phyloP scores from a whole-genome alignment of 2,797 vertebrate species.

The Decapterus maruadsi region DNA sequence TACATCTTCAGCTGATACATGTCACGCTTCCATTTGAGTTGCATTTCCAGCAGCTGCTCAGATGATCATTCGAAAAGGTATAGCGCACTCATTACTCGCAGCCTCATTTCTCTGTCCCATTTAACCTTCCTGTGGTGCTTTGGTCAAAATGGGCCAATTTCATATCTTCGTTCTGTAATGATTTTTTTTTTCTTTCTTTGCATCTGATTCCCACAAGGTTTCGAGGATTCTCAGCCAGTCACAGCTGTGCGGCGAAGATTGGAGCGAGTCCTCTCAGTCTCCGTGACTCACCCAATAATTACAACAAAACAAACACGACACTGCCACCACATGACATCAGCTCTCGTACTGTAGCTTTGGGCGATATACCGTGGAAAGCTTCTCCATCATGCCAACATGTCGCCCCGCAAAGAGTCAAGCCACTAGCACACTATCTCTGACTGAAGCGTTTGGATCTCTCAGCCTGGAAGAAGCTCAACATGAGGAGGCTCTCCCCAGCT shows the following conservation, averaged over 20 bases:
- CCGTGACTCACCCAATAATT: neutral
- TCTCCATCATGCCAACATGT: constrained; percentile 4
- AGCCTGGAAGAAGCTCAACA: constrained; percentile 9
- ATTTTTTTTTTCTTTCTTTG: neutral
- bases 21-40: constrained; percentile 63
- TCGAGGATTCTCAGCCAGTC: neutral
- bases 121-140: constrained; percentile 63
- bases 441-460: constrained; percentile 17
- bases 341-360: neutral
- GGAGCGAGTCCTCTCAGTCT: neutral
- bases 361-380: neutral
- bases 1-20: constrained; percentile 68
- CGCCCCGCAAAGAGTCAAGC: neutral
- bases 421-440: neutral
- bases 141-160: constrained; percentile 36
- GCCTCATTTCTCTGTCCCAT: constrained; percentile 57
- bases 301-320: neutral
- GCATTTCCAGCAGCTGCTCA: constrained; percentile 64
- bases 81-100: constrained; percentile 44
- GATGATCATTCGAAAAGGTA: constrained; percentile 59
- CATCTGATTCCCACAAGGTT: neutral
- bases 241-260: neutral
- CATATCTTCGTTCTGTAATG: neutral
- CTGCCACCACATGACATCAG: neutral
- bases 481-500: constrained; percentile 27